Evolutionary conservation across 1,140 invertebrate genomes (phyloP), one percentile per base, ranked within the genome.

Genomic region (Dinoponera quadriceps): DNA sequence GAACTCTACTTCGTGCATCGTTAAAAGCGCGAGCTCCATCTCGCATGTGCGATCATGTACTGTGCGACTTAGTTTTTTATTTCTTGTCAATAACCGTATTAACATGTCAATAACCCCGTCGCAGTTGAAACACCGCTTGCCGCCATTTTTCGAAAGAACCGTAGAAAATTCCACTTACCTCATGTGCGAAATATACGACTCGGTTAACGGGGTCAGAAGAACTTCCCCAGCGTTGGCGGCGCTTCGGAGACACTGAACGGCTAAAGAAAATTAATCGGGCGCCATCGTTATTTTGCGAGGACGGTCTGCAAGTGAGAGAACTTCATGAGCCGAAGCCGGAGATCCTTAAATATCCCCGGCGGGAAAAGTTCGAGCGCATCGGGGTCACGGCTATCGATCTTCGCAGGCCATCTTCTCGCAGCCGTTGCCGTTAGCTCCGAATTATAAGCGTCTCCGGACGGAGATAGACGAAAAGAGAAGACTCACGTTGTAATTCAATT

Each of bases 301-400:
- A 62, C 22, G 33, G 48, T 80, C 49, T 72, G 66, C 66, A 78
- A 84, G 65, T 62, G 63, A 77, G 63, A 62, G 11, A 49, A 29
- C 25, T 49, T 60, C 51, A 66, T 60, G 71, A 85, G 60, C 78
- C 38, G 48, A 59, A 66, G 44, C 55, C 65, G 25, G 33, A 55
- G 18, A 81, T 88, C 71, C 86, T 86, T 86, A 84, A 88, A 86
- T 87, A 87, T 88, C 73, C n/a, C 25, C 57, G 59, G 48, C 54
- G 78, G 72, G 82, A 75, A 78, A 88, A 88, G 85, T 88, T 87
- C 51, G 78, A 86, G 69, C 69, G 69, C 74, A 84, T 88, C 85
- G 85, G n/a, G 85, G 85, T 87, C 86, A 71, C 18, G 60, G 48
- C 69, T 88, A 88, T 88, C 74, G 86, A 88, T 88, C 74, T 80